Evolutionary conservation across 2,113 vertebrate genomes (phyloP).

Genomic region (Phalacrocorax pelagicus): DNA sequence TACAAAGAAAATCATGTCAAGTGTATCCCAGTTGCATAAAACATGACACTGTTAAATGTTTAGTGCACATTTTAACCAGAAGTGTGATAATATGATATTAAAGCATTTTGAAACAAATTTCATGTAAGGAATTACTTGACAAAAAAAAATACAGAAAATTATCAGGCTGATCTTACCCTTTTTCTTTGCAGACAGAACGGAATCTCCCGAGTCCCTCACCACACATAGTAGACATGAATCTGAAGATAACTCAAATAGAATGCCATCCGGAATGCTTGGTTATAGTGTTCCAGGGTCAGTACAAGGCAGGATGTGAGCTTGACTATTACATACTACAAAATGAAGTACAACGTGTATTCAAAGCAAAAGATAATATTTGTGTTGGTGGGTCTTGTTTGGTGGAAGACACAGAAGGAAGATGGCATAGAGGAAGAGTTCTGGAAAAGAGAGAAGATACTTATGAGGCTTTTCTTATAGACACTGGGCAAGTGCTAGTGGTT

Average conservation of each 20-base stretch:
- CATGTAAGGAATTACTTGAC: not conserved
- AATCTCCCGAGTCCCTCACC: constrained; percentile 40
- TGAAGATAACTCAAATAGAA: constrained; percentile 83
- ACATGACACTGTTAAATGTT: not conserved
- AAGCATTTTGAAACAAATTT: not conserved
- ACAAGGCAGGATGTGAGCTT: constrained; percentile 75
- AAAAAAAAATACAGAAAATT: not conserved
- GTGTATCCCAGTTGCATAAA: not conserved
- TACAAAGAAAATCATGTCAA: not conserved
- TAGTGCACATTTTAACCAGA: not conserved
- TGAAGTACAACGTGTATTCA: constrained; percentile 83
- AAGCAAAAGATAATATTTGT: constrained; percentile 68
- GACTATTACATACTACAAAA: constrained; percentile 87
- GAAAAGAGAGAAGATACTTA: constrained; percentile 66
- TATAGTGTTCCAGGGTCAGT: constrained; percentile 86
- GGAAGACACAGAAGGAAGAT: constrained; percentile 80
- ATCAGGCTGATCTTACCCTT: not conserved
- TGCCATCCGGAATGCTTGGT: constrained; percentile 80
- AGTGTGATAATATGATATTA: not conserved
- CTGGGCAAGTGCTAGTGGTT: constrained; percentile 79
- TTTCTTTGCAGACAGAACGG: constrained; percentile 77
- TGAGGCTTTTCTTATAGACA: constrained; percentile 85
- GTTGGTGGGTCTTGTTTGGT: constrained; percentile 85
- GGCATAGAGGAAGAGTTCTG: constrained; percentile 90
- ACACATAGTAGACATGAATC: constrained; percentile 70